Conservation (phyloP, 2,888 invertebrate species). For the Hemistola chrysoprasaria region DNA sequence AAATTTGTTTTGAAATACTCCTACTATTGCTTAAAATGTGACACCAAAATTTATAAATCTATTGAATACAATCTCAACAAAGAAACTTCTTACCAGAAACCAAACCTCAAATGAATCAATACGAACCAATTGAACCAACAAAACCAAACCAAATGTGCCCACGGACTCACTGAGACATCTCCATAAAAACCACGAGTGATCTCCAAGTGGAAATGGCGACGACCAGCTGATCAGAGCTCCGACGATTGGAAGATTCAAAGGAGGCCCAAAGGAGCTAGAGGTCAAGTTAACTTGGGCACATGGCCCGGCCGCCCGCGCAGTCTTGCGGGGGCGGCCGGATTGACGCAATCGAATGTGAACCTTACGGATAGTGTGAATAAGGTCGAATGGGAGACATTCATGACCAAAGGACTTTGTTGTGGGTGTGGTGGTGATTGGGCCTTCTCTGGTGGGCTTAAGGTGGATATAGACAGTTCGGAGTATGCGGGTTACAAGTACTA, state of each 20-base stretch:
- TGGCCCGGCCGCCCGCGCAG: slow-evolving; percentile 76
- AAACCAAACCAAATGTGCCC: slow-evolving; percentile 33
- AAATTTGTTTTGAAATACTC: too few relatives aligned
- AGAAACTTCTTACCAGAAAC: slow-evolving; percentile 1
- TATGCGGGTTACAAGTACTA: slow-evolving; percentile 77
- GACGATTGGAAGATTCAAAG: slow-evolving; percentile 78
- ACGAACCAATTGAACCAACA: slow-evolving; percentile 18
- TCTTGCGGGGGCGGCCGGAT: slow-evolving; percentile 55
- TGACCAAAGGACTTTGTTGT: slow-evolving; percentile 67
- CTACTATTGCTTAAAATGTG: too few relatives aligned
- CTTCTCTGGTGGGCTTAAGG: slow-evolving; percentile 66
- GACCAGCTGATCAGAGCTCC: slow-evolving; percentile 65
- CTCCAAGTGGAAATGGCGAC: slow-evolving; percentile 77
- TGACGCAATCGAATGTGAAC: background rate
- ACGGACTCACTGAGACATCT: slow-evolving; percentile 46
- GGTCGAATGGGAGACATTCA: slow-evolving; percentile 49
- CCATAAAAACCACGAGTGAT: slow-evolving; percentile 71
- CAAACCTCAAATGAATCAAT: slow-evolving; percentile 23
- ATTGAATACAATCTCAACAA: slow-evolving; percentile 27
- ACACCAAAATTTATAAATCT: slow-evolving; percentile 19
- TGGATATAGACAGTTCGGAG: slow-evolving; percentile 71
- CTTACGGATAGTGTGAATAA: slow-evolving; percentile 1
- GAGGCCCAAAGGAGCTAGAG: slow-evolving; percentile 49
- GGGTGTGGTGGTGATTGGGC: slow-evolving; percentile 76
- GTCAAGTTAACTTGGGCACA: slow-evolving; percentile 57